Conservation (phyloP, 2,797 vertebrate species). For the Iguana delicatissima region DNA sequence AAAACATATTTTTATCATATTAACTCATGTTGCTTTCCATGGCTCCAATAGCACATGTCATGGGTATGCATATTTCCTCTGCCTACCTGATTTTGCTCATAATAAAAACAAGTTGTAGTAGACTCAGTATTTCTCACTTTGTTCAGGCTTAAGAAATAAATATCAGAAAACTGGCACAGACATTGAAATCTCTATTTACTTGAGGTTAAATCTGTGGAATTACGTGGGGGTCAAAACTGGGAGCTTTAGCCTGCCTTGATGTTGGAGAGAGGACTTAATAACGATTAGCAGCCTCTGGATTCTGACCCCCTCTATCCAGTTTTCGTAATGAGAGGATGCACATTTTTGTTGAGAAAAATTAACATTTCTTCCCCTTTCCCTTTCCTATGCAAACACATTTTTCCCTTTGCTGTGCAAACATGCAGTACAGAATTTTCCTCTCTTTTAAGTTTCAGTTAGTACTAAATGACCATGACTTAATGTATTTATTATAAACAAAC, state of each 20-base stretch:
- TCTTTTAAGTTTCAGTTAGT: conserved; percentile 56
- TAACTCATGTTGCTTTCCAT: conserved; percentile 67
- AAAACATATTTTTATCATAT: conserved; percentile 71
- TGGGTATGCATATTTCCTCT: background rate
- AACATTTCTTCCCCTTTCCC: conserved; percentile 34
- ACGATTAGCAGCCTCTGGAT: background rate
- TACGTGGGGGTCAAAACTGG: background rate
- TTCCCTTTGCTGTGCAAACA: too few relatives aligned
- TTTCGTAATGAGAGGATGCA: conserved; percentile 53
- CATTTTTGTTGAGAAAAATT: conserved; percentile 47
- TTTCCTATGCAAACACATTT: conserved; percentile 51
- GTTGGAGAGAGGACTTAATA: background rate
- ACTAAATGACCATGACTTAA: conserved; percentile 65
- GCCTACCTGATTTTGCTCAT: background rate
- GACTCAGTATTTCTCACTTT: conserved; percentile 21
- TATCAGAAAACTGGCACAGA: background rate
- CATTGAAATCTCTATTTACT: conserved; percentile 6
- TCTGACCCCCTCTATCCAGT: background rate
- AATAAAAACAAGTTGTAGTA: background rate
- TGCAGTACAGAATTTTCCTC: conserved; percentile 53
- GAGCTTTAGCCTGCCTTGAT: background rate
- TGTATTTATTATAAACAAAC: conserved; percentile 74
- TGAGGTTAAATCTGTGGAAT: background rate
- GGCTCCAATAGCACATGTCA: conserved; percentile 40
- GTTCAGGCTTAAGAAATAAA: background rate